Evolutionary conservation across 2,888 invertebrate genomes (phyloP), one percentile per base, ranked within the genome.

Genomic region (Andrena bucephala): DNA sequence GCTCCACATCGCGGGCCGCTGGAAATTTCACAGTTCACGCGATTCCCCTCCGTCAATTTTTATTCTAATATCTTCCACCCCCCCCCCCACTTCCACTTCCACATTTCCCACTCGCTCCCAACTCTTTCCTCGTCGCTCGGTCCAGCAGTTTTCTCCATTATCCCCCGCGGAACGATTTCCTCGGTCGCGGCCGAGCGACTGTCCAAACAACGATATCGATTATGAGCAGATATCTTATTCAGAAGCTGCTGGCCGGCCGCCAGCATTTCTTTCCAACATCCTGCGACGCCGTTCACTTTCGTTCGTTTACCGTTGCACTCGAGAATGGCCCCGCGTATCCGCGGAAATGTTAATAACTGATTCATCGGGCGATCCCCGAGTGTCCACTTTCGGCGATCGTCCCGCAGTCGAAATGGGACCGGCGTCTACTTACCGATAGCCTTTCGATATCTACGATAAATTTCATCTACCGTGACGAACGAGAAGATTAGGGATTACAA

Each of bases 261-360:
- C 84, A 84, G 65, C 29, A 71, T 54, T 76, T 59, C 73, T 78
- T 69, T 73, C 69, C 1, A 57, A 66, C 70, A 72, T 72, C 48
- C 72, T 60, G 52, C 20, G 66, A 82, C 54, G 24, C 62, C 69
- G 50, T 76, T 79, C 85, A 69, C 83, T 77, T 85, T 83, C 79
- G 73, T 63, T 75, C 52, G 67, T 48, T 66, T 29, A 42, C 50
- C 20, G 60, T 31, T 33, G 62, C 2, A 20, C 20, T 20, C 60
- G 71, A 33, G 29, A 27, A 36, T 50, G 16, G 16, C 31, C 2
- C n/a, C n/a, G 16, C 48, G 31, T 10, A 8, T 33, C 48, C 52
- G 6, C 27, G 69, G 36, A 59, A 31, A 69, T 50, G 63, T 57
- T 78, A 63, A 57, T 57, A 48, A 48, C 63, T 27, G 59, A 54